Evolutionary conservation across 2,888 invertebrate species (phyloP), one percentile per base, ranked within the genome.

Genomic region (Ecdyonurus torrentis): DNA sequence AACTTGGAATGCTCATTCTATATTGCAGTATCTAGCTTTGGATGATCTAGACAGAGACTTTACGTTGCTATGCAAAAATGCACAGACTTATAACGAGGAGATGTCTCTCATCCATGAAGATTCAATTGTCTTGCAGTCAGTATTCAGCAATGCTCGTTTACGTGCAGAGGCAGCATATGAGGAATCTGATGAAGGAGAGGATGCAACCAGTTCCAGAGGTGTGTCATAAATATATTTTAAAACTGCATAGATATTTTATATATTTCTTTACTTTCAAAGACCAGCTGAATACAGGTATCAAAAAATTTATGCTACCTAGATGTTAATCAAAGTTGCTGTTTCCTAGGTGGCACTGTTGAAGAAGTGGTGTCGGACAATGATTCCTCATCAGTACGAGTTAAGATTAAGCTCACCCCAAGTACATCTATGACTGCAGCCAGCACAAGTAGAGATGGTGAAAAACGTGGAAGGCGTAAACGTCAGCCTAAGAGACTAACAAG

Each of bases 401-500:
- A 55, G 22, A 55, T 55, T 7, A 55, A 55, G 55, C 55, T 55
- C 7, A 55, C 55, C 3, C 55, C 55, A 5, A n/a, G 55, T 20
- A 55, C 55, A 22, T 5, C n/a, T 5, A n/a, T 55, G 22, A n/a
- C 55, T 10, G 22, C 55, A 37, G 37, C 37, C 37, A 10, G 7
- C 15, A 10, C 37, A 10, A 37, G 37, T 15, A 37, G 37, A 15
- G 37, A 37, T 5, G 37, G 37, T 5, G 37, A 37, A 15, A 37
- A 37, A 15, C 37, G 37, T 37, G 37, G 37, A 5, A 5, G 37
- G 37, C 37, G 37, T 15, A 55, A 55, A n/a, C n/a, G 82, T 67
- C 78, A 78, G 63, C 73, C 76, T 58, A 79, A 81, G 67, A 84
- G 83, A 70, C 83, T 82, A 71, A 79, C 83, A 67, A 83, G 83